Evolutionary conservation across 2,797 vertebrate species (phyloP), one percentile per base, ranked within the genome.

Genomic region (Oceanodroma leucorhoa): DNA sequence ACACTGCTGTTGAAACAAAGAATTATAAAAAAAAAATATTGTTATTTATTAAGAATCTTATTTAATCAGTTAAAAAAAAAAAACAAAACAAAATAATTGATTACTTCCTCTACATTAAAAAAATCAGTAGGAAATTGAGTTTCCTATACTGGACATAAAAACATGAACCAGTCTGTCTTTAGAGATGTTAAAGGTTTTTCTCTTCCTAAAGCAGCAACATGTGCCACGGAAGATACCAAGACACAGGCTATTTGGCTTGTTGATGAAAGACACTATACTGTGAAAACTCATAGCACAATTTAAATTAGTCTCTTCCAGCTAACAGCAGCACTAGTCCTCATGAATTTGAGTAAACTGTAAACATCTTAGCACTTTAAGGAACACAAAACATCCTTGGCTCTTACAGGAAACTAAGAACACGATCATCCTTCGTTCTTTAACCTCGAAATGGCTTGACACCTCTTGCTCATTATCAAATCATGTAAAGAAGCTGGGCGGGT

Each of bases 11-110:
- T 3, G 0, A 80, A 93, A 73, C 24, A 81, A 79, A 48, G 10
- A 69, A 51, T 17, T 62, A 53, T 2, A 14, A 60, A 69, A n/a
- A 38, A 71, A 46, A 26, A 2, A 2, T 0, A 2, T 0, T 1
- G 0, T 20, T 41, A 19, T 36, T 67, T 60, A 21, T 45, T 78
- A 69, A 64, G 18, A 58, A 64, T 26, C 18, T 43, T 54, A 48
- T 20, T 36, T 34, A 72, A 54, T 40, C 24, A 26, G 53, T 15
- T n/a, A 40, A 64, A 64, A 61, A 51, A 43, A 46, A 61, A 51
- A 43, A 46, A 18, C 22, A 22, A 46, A 12, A 2, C 22, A 46
- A 38, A 38, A 51, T 0, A 72, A 65, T 14, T 40, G 1, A 62
- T 53, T 34, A 34, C 9, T 66, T 26, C 34, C 20, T 70, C 27